A percentile compares a stretch with the other conserved stretches of the same genome.
Evolutionary conservation across 2,113 vertebrate species (phyloP).

Genomic region (Onychostoma macrolepis): DNA sequence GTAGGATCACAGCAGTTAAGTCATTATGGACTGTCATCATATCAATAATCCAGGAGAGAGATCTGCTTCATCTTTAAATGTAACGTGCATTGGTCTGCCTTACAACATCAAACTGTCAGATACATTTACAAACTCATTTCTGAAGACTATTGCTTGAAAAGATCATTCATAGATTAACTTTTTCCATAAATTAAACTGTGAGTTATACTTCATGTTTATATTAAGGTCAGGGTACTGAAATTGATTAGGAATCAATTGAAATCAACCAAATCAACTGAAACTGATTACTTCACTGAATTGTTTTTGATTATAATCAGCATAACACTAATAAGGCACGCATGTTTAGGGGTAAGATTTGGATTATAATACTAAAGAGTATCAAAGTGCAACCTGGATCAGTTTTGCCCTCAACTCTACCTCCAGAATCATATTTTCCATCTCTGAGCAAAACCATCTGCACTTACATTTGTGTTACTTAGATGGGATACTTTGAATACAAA

Average conservation of each 20-base stretch:
- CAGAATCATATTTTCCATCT: conserved; percentile 49
- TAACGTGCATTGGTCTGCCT: neutral
- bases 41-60: neutral
- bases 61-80: neutral
- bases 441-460: conserved; percentile 31
- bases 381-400: conserved; percentile 49
- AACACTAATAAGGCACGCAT: conserved; percentile 33
- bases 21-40: neutral
- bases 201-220: neutral
- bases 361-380: conserved; percentile 47
- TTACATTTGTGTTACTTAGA: conserved; percentile 29
- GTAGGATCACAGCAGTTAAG: neutral
- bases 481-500: conserved; percentile 12
- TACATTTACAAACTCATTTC: neutral
- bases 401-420: conserved; percentile 43
- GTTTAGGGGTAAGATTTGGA: conserved; percentile 53
- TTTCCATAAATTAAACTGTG: neutral
- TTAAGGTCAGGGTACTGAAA: neutral
- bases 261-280: neutral
- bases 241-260: conserved; percentile 19
- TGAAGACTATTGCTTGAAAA: neutral
- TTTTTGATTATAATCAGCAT: conserved; percentile 26
- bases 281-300: neutral
- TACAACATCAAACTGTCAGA: neutral
- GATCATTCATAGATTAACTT: neutral